Base-by-base conservation (phyloP, 2,797 vertebrate genomes). In the Cirrhinus molitorella region DNA sequence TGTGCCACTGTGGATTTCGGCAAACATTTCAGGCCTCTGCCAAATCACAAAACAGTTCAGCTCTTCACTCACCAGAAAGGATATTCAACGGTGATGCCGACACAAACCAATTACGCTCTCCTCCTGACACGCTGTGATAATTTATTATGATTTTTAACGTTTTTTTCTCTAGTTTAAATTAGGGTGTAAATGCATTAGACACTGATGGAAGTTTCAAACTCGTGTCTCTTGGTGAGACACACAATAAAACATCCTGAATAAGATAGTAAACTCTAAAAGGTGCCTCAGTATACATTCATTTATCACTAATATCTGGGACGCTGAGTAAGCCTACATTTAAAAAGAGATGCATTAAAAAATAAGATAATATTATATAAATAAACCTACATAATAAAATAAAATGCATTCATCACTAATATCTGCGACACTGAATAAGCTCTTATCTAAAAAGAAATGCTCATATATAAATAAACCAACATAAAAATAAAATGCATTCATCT, bases 1-100 rank as follows among this genome's bases (percentile, higher is more conserved):
- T 40, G 67, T 80, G 65, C 51, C 74, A 77, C 59, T 6, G 23
- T 49, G 63, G 66, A 71, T 68, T 76, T 86, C 66, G 55, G 73
- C 77, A 85, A 89, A 84, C 70, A 78, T 80, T 81, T 61, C 57
- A 81, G 75, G 43, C 51, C 55, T 78, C 37, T 76, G 85, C 75
- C 73, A 81, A 83, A 81, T 71, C 79, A 79, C 19, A 80, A 28
- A 79, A 53, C 61, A 31, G 40, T 47, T n/a, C 53, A 31, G 28
- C 31, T 28, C 59, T 21, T 57, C 77, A 55, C 23, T 51, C 80
- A 14, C 21, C 25, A 34, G 83, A 78, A 47, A 71, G 14, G 61
- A 37, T n/a, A 53, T 82, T 74, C 70, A 49, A 45, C 74, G 61
- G 61, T 65, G 65, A 86, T 43, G 71, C 43, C 37, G 51, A 72